Conservation (phyloP, 1,140 invertebrate genomes). For the Oscheius sp. region DNA sequence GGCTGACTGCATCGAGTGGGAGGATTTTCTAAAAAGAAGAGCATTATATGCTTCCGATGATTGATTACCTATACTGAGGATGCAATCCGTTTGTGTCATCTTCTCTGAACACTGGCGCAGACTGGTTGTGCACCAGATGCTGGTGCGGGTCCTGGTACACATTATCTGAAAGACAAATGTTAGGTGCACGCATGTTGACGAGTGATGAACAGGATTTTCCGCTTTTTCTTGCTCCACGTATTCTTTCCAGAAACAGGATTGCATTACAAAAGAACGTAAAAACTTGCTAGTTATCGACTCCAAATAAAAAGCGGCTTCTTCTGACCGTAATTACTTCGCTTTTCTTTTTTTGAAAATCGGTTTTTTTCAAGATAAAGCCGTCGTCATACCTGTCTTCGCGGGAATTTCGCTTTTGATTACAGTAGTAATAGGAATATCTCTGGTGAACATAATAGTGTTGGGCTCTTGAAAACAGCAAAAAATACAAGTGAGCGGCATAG, state of each 20-base stretch:
- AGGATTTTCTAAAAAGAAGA: constrained; percentile 10
- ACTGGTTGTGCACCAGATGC: constrained; percentile 1
- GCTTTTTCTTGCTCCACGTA: not conserved
- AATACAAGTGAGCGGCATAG: not conserved
- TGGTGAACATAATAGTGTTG: not conserved
- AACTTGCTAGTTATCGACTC: not conserved
- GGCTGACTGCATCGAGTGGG: not conserved
- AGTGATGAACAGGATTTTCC: not conserved
- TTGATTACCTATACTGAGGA: constrained; percentile 3
- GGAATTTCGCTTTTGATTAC: too few species aligned
- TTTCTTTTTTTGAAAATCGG: not conserved
- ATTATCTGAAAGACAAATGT: constrained; percentile 2
- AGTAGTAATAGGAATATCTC: too few species aligned
- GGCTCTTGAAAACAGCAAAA: constrained; percentile 2
- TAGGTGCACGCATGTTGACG: not conserved
- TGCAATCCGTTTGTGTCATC: not conserved
- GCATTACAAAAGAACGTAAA: not conserved
- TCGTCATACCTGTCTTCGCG: too few species aligned
- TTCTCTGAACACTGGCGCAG: not conserved
- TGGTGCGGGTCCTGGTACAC: constrained; percentile 13
- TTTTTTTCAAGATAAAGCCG: too few species aligned
- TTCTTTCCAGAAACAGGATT: not conserved
- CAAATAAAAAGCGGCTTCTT: not conserved
- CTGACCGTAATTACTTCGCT: not conserved
- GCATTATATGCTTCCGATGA: not conserved